These are phyloP conservation scores for Octonoba sinensis DNA, from an alignment of 2,888 invertebrate genomes.

Conservation along the genomic window DNA sequence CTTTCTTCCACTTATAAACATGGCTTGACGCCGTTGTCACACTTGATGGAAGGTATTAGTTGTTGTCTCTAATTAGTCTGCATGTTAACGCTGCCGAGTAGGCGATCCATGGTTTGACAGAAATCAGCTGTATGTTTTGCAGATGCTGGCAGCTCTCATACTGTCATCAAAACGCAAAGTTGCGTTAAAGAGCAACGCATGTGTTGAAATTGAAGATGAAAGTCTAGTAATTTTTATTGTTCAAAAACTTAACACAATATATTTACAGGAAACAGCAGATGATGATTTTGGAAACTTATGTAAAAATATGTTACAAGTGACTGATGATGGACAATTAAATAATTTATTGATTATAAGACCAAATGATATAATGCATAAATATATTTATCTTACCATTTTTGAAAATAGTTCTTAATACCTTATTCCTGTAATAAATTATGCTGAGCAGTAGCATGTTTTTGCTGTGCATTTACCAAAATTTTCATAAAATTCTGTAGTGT, in stretches of 20 bases:
- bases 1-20: background rate
- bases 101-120: background rate
- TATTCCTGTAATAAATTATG: background rate
- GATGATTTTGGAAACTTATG: conserved; percentile 1
- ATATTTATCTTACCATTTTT: background rate
- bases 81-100: background rate
- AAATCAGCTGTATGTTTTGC: background rate
- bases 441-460: background rate
- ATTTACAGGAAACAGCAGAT: background rate
- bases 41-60: background rate
- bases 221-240: background rate
- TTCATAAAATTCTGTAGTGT: no score
- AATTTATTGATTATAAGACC: conserved; percentile 1
- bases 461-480: background rate
- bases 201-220: background rate
- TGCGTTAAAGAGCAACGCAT: background rate
- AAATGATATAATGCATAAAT: conserved; percentile 1
- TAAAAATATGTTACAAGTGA: background rate
- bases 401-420: background rate
- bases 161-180: background rate
- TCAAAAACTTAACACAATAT: background rate
- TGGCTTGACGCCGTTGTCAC: background rate
- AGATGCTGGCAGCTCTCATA: background rate
- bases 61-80: background rate
- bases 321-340: background rate